Base-by-base conservation (phyloP, 1,140 invertebrate genomes). In the Psix sp. region DNA sequence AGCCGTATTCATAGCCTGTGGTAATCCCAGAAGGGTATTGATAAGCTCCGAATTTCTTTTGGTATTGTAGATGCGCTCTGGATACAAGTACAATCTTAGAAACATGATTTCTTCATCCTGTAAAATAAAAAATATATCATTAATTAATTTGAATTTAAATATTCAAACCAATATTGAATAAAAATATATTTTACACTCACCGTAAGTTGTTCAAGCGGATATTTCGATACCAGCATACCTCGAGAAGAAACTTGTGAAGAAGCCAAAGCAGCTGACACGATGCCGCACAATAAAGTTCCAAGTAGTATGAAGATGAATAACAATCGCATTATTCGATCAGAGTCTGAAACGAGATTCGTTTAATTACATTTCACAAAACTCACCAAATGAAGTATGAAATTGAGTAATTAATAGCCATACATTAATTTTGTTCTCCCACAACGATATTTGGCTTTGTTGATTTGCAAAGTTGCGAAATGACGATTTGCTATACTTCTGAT, bases 21-120 rank as follows among this genome's bases (percentile, higher is more conserved):
- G 92, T 18, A 93, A 78, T 17, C 91, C 90, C 0, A 94, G 80
- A 1, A 94, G 82, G 1, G 92, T 92, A 75, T 94, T 94, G 52
- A 93, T 94, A 3, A 94, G 83, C 74, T 93, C 92, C 0, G 91
- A 92, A 76, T 93, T 94, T 5, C 92, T 88, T 80, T 94, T 93
- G 0, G 68, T 40, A 63, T 85, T 78, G 21, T 70, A 82, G 4
- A 79, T 62, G 4, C 79, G 78, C 15, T 74, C 80, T 7, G 82
- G 78, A 10, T 74, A 11, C 17, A 81, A 13, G 5, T 83, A 33
- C 20, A 85, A 29, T 57, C 72, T 84, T 0, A 80, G 59, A 18
- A 82, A 43, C 35, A 84, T 77, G 2, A 82, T 13, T 9, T 86
- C 78, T 26, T 67, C 74, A 35, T 86, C 80, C 86, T 87, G 31